Conservation (phyloP, 2,797 vertebrate genomes). For the Taeniopygia guttata region DNA sequence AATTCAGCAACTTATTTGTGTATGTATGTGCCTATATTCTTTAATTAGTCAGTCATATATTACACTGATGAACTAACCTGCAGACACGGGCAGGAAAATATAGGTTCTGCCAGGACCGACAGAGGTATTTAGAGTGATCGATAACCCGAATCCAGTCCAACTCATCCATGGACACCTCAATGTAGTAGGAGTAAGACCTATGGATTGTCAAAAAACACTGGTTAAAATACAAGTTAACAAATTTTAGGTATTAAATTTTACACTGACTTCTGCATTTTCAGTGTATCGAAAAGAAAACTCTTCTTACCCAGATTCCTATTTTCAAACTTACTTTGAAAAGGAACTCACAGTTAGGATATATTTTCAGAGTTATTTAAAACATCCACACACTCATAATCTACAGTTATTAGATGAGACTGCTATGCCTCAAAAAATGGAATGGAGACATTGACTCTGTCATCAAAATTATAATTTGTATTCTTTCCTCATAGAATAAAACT, state of each 20-base stretch:
- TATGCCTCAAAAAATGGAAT: background rate
- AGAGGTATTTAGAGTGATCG: conserved; percentile 92
- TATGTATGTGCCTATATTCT: background rate
- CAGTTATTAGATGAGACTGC: background rate
- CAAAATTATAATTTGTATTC: conserved; percentile 33
- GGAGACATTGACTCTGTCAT: background rate
- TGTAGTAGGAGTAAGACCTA: conserved; percentile 97
- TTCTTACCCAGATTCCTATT: background rate
- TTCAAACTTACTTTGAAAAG: background rate
- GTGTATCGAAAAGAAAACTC: background rate
- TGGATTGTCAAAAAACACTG: background rate
- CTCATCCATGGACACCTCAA: conserved; percentile 98
- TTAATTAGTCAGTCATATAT: background rate
- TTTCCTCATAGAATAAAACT: conserved; percentile 1
- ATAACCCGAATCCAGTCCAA: conserved; percentile 96
- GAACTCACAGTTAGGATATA: background rate
- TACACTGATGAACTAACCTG: conserved; percentile 79
- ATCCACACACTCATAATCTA: background rate
- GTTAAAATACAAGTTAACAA: background rate
- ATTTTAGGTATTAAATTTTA: background rate
- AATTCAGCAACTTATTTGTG: background rate
- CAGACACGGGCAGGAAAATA: conserved; percentile 92
- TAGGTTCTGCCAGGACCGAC: conserved; percentile 96
- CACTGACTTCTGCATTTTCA: background rate
- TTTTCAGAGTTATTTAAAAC: conserved; percentile 35